Evolutionary conservation across 1,140 invertebrate species (phyloP), one percentile per base, ranked within the genome.

Genomic region (Zaprionus africanus): DNA sequence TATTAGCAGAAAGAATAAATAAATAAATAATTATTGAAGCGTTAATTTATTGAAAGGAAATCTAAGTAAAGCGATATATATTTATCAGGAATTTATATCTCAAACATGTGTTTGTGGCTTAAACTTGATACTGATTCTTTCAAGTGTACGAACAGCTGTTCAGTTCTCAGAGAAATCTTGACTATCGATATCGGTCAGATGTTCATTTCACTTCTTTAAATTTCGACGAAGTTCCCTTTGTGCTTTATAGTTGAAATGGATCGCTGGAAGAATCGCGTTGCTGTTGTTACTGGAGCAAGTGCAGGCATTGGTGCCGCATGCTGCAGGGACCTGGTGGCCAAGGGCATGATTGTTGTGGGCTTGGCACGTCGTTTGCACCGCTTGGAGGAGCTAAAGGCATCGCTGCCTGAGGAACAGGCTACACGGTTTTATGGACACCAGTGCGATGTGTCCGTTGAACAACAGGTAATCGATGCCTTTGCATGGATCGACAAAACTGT

Each of bases 281-380:
- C 88, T 36, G 88, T 90, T 26, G 81, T 91, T 1, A 91, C 87
- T 9, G 87, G 87, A 1, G 87, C 94, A 1, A 95, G 94, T 57
- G 92, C 92, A 5, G 95, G 95, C 5, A 95, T 95, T 59, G 95
- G 95, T 4, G 92, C 91, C 5, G 93, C 80, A 15, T 91, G 92
- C 6, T 91, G 92, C 58, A 84, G 85, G 60, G 78, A 79, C 34
- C 78, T 95, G 7, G 93, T 93, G 4, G 79, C 93, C 34, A 78
- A 93, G 67, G 95, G 95, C 13, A 92, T 95, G 91, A 93, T 93
- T 51, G 96, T 97, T 1, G 94, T 96, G 2, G 97, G 95, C 3
- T 93, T 97, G 26, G 96, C 96, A 0, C 93, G 96, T 65, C 94
- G 95, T 59, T 74, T 94, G 3, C 93, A 95, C 13, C 93, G 93